A percentile compares a stretch with the other conserved stretches of the same genome.
Conservation (phyloP, 2,888 invertebrate species). For the Lissonota sp. region DNA sequence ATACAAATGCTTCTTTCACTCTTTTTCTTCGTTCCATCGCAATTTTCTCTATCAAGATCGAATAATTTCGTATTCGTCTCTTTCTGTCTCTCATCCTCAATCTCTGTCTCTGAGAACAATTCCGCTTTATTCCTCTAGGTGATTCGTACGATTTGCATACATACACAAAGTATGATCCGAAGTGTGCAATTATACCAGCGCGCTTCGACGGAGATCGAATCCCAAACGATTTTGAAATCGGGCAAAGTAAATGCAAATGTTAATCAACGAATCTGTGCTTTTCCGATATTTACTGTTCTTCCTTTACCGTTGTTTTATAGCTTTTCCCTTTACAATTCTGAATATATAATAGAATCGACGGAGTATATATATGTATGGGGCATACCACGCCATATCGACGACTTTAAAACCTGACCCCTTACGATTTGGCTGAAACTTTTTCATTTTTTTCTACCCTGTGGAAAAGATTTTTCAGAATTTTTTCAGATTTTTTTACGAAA, state of each 20-base stretch:
- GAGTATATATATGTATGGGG: constrained; percentile 2
- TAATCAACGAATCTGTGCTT: constrained; percentile 26
- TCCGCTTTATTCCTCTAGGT: neutral
- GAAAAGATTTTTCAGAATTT: too few relatives aligned
- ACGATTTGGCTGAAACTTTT: too few relatives aligned
- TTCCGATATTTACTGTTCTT: neutral
- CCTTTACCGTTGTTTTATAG: neutral
- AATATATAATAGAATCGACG: neutral
- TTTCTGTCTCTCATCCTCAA: neutral
- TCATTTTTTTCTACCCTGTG: too few relatives aligned
- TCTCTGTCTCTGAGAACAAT: neutral
- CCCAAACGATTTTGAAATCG: neutral
- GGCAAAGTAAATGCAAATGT: constrained; percentile 33
- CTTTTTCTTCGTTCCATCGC: neutral
- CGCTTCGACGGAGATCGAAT: constrained; percentile 1
- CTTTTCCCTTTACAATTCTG: neutral
- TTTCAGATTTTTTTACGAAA: too few relatives aligned
- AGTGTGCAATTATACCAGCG: neutral
- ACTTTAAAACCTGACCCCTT: too few relatives aligned
- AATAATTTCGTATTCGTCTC: neutral
- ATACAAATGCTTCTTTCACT: neutral
- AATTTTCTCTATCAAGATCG: neutral
- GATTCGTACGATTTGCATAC: neutral
- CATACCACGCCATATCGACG: too few relatives aligned
- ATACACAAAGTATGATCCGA: neutral